Evolutionary conservation across 2,888 invertebrate genomes (phyloP).

Genomic region (Phragmatobia fuliginosa): DNA sequence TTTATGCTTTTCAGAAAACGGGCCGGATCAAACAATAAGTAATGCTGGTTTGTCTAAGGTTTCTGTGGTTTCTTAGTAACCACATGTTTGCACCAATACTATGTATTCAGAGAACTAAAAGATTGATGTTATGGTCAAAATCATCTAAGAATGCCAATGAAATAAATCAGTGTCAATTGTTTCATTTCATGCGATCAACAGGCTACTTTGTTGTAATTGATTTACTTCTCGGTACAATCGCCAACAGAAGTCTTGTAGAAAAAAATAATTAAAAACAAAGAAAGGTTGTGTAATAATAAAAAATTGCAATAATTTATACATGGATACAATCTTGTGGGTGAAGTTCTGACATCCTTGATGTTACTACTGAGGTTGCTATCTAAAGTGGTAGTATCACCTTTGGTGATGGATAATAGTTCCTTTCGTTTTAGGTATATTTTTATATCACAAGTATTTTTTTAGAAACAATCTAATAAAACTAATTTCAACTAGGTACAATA

Average conservation of each 20-base stretch:
- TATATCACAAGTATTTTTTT: too few relatives aligned
- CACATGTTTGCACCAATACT: not conserved
- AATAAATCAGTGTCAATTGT: slow-evolving; percentile 6
- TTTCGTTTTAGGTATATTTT: too few relatives aligned
- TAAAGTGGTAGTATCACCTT: too few relatives aligned
- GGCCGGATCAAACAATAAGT: not conserved
- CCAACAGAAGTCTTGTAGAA: not conserved
- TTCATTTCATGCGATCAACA: slow-evolving; percentile 12
- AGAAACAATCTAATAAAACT: too few relatives aligned
- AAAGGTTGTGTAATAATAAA: too few relatives aligned
- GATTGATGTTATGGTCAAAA: slow-evolving; percentile 8
- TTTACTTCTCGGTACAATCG: not conserved
- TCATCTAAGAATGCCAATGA: slow-evolving; percentile 6
- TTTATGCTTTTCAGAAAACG: not conserved
- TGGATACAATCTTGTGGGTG: too few relatives aligned
- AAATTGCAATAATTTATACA: too few relatives aligned
- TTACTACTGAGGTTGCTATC: too few relatives aligned
- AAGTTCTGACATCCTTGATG: too few relatives aligned
- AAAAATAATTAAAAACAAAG: too few relatives aligned
- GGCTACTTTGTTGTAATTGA: slow-evolving; percentile 13
- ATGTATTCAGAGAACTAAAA: not conserved
- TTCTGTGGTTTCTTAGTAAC: not conserved
- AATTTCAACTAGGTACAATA: too few relatives aligned
- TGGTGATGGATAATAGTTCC: too few relatives aligned
- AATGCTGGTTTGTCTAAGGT: not conserved